Evolutionary conservation across 2,797 vertebrate species (phyloP), one percentile per base, ranked within the genome.

Genomic region (Tangara arthus): DNA sequence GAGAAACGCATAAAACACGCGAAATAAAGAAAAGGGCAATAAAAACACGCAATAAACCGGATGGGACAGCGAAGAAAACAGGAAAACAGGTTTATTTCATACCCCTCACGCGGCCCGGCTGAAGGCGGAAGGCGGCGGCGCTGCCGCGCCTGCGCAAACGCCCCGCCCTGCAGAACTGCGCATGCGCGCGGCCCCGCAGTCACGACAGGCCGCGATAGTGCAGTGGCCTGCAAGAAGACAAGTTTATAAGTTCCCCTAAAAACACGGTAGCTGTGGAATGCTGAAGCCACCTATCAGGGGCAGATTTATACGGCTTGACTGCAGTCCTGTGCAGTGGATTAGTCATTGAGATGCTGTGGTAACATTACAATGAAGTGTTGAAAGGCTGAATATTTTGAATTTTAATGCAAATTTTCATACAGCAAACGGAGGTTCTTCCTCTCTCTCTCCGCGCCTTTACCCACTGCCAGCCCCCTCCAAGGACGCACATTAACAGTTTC

Each of bases 171-270:
- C 7, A n/a, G 32, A 55, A 23, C 21, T 55, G 21, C 70, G 86
- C 47, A 5, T 68, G 86, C 70, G 77, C 53, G 24, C 8, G 39
- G 24, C 24, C 13, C 9, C 7, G 15, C 6, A 23, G 53, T 1
- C 1, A 9, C 24, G 15, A 5, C 6, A 1, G 17, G 35, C 32
- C 26, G 0, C 8, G 4, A 0, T 2, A 3, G 12, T 2, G 7
- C 18, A 0, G 22, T 0, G 37, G 18, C 8, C 11, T 23, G 15
- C 9, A 1, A 2, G 11, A 10, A 18, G 12, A 3, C 1, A 0
- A 1, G 7, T 4, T 1, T 12, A 1, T 3, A 2, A 9, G 7
- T 15, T 20, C 8, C 24, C 5, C 5, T 7, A 1, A 6, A n/a
- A 21, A 34, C 7, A 3, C 12, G 2, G 17, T 1, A 8, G 7